Percentiles rank a stretch among this genome's conserved stretches.
These are phyloP conservation scores for Axinella damicornis DNA, from an alignment of 37 sponge, comb jelly and placozoan species.

Conservation along the genomic window DNA sequence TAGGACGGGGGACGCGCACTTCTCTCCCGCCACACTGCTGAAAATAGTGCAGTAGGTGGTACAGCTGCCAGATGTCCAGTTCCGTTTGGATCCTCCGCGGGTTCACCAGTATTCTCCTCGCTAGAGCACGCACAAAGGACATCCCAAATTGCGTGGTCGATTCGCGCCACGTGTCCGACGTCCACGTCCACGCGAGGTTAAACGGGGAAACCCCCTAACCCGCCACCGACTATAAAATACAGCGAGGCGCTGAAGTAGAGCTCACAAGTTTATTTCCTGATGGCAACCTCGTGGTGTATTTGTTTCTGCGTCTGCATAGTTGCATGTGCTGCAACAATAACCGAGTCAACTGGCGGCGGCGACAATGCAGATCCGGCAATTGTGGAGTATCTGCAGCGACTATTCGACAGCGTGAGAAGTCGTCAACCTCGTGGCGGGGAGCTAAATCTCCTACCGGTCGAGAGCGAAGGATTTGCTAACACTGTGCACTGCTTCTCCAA, in stretches of 20 bases:
- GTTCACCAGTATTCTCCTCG: background rate
- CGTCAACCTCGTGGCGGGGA: conserved; percentile 22
- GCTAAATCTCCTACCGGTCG: conserved; percentile 31
- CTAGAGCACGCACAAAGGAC: conserved; percentile 18
- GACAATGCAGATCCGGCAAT: conserved; percentile 13
- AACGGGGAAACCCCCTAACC: background rate
- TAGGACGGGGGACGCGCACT: conserved; percentile 31
- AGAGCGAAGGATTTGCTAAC: conserved; percentile 40
- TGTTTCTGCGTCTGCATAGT: no score
- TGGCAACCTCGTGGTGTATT: no score
- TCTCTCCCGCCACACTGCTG: conserved; percentile 7
- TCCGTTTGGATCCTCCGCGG: conserved; percentile 27
- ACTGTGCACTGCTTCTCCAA: conserved; percentile 35
- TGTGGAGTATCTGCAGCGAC: conserved; percentile 14
- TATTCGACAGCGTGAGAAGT: conserved; percentile 11
- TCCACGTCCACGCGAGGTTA: background rate
- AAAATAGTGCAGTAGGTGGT: conserved; percentile 42
- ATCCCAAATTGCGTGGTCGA: background rate
- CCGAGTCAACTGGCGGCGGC: no score
- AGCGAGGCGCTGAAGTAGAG: no score
- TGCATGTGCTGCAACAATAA: no score
- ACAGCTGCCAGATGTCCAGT: conserved; percentile 61
- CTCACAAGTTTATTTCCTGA: no score
- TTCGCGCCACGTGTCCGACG: no score
- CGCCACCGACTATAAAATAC: no score